Conservation (phyloP, 1,140 invertebrate genomes). For the Zaprionus ghesquierei region DNA sequence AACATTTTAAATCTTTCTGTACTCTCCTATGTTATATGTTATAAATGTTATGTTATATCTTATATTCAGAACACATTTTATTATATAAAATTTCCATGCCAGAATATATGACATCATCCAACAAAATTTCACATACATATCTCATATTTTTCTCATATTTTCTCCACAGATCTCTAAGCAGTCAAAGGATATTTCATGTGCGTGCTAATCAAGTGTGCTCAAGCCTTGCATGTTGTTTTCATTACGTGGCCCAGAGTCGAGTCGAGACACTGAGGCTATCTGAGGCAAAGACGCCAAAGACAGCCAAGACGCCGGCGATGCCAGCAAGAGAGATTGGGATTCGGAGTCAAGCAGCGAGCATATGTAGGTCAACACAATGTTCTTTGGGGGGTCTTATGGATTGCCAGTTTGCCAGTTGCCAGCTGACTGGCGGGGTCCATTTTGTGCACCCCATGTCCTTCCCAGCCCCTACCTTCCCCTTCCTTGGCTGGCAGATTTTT, state of each 20-base stretch:
- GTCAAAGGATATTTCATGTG: constrained; percentile 6
- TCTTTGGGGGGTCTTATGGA: constrained; percentile 60
- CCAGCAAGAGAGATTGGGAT: constrained; percentile 9
- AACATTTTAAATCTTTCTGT: too few relatives aligned
- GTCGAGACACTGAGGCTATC: constrained; percentile 38
- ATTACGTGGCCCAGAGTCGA: constrained; percentile 15
- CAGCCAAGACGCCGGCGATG: constrained; percentile 30
- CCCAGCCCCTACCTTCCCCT: not conserved
- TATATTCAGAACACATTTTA: too few relatives aligned
- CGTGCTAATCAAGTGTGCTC: not conserved
- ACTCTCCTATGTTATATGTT: too few relatives aligned
- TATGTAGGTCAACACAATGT: constrained; percentile 68
- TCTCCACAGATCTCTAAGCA: not conserved
- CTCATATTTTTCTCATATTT: not conserved
- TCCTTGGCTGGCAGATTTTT: constrained; percentile 58
- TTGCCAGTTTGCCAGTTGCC: constrained; percentile 68
- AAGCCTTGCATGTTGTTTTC: constrained; percentile 13
- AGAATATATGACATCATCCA: not conserved
- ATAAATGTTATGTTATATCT: too few relatives aligned
- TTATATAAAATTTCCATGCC: too few relatives aligned
- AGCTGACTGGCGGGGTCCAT: constrained; percentile 47
- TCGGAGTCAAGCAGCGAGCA: constrained; percentile 57
- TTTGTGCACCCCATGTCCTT: not conserved
- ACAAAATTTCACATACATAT: not conserved
- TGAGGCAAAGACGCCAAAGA: constrained; percentile 4